These are phyloP conservation scores for Podabrus alpinus DNA, from an alignment of 2,888 invertebrate genomes.

Conservation along the genomic window DNA sequence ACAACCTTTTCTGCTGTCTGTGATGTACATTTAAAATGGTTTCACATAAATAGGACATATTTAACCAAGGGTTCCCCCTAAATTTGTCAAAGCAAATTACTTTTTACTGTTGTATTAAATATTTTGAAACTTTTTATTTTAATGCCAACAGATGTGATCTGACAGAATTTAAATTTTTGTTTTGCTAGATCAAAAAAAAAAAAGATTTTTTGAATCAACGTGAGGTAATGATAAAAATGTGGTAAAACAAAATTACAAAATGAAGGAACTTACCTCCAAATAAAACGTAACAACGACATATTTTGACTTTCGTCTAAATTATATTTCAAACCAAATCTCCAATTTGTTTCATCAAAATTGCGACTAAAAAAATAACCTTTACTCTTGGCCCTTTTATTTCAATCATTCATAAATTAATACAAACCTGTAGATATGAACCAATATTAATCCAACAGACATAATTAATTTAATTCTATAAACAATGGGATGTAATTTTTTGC, in stretches of 20 bases:
- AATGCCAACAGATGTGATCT: no score
- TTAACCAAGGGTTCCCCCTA: no score
- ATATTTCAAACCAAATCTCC: background rate
- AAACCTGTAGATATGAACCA: conserved; percentile 83
- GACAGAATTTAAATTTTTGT: no score
- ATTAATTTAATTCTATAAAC: conserved; percentile 93
- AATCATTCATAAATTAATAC: background rate
- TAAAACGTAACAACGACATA: background rate
- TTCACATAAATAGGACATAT: no score
- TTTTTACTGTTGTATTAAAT: no score
- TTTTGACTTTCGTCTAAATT: background rate
- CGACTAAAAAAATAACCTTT: background rate
- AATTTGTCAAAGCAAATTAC: no score
- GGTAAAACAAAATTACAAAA: background rate
- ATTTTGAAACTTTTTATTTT: no score
- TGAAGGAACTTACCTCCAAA: background rate
- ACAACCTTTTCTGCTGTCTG: no score
- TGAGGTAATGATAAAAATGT: no score
- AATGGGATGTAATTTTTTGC: conserved; percentile 90
- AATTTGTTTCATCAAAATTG: background rate
- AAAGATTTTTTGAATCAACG: no score
- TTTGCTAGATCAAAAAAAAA: no score
- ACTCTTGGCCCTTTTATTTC: background rate
- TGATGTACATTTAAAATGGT: no score
- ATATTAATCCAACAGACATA: conserved; percentile 89